Evolutionary conservation across 1,140 invertebrate species (phyloP), one percentile per base, ranked within the genome.

Genomic region (Pinna nobilis): DNA sequence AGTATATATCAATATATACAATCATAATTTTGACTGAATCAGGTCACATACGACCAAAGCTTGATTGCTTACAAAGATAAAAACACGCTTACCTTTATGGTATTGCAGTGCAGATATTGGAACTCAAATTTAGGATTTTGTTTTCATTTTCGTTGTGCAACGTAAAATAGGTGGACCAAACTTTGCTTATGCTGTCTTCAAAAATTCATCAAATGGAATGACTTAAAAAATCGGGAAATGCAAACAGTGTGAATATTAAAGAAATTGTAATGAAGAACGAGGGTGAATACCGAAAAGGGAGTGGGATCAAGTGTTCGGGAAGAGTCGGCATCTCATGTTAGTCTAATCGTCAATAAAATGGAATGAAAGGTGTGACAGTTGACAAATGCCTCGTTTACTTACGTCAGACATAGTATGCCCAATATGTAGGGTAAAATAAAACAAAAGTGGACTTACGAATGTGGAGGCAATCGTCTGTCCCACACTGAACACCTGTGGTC

Each of bases 381-480:
- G n/a, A n/a, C n/a, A n/a, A n/a, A n/a, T n/a, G n/a, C n/a, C n/a
- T n/a, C n/a, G n/a, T n/a, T n/a, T n/a, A n/a, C n/a, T n/a, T n/a
- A n/a, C n/a, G n/a, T n/a, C n/a, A n/a, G n/a, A n/a, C n/a, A n/a
- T n/a, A n/a, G n/a, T n/a, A n/a, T n/a, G n/a, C n/a, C n/a, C n/a
- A n/a, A n/a, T n/a, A n/a, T n/a, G n/a, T n/a, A n/a, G n/a, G n/a
- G n/a, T n/a, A n/a, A n/a, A n/a, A 44, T 44, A n/a, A 44, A 44
- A 44, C 39, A 44, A 44, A 44, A 44, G 23, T 53, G 50, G 23
- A 33, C 30, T 65, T 33, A 49, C 44, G 35, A 6, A 23, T 25
- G 30, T 32, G 33, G n/a, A 32, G 39, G 53, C 51, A 69, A 25
- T 44, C 53, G 23, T 41, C 55, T 32, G 28, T 57, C 25, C 51